Percentiles rank a stretch among this genome's conserved stretches.
Evolutionary conservation across 1,140 invertebrate species (phyloP).

Genomic region (Choristoneura fumiferana): DNA sequence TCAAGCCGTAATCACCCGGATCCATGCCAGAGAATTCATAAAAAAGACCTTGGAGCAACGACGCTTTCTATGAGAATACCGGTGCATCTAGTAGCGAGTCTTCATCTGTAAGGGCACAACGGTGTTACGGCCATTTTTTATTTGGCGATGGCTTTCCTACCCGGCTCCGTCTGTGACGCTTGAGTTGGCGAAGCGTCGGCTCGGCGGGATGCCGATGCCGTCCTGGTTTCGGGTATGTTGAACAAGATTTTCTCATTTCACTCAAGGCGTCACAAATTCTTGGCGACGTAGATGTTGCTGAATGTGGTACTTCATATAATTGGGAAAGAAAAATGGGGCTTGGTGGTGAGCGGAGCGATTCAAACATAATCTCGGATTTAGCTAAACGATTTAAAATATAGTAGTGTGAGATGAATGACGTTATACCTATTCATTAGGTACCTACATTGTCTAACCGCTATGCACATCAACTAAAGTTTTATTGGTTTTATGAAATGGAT

Average conservation of each 20-base stretch:
- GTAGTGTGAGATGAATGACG: too few relatives aligned
- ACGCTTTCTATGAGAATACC: slow-evolving; percentile 56
- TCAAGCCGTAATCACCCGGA: slow-evolving; percentile 45
- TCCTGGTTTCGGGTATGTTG: slow-evolving; percentile 61
- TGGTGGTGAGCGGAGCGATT: background rate
- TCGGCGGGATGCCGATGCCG: slow-evolving; percentile 41
- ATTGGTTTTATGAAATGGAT: too few relatives aligned
- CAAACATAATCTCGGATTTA: too few relatives aligned
- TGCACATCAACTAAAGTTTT: too few relatives aligned
- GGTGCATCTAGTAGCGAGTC: slow-evolving; percentile 47
- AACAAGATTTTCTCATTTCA: slow-evolving; percentile 33
- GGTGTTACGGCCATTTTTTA: slow-evolving; percentile 32
- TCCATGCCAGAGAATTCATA: slow-evolving; percentile 66
- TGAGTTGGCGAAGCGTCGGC: slow-evolving; percentile 48
- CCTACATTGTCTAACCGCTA: too few relatives aligned
- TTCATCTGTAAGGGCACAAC: slow-evolving; percentile 42
- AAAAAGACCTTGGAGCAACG: slow-evolving; percentile 51
- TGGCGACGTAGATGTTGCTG: slow-evolving; percentile 35
- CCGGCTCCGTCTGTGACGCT: slow-evolving; percentile 29
- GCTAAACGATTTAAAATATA: background rate
- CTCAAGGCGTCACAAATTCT: slow-evolving; percentile 30
- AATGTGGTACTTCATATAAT: slow-evolving; percentile 20
- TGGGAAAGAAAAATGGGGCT: background rate
- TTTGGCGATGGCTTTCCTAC: slow-evolving; percentile 24
- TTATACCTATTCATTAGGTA: too few relatives aligned